phyloP scores from a whole-genome alignment of 2,113 vertebrate genomes.

The Protomyctophum bolini region DNA sequence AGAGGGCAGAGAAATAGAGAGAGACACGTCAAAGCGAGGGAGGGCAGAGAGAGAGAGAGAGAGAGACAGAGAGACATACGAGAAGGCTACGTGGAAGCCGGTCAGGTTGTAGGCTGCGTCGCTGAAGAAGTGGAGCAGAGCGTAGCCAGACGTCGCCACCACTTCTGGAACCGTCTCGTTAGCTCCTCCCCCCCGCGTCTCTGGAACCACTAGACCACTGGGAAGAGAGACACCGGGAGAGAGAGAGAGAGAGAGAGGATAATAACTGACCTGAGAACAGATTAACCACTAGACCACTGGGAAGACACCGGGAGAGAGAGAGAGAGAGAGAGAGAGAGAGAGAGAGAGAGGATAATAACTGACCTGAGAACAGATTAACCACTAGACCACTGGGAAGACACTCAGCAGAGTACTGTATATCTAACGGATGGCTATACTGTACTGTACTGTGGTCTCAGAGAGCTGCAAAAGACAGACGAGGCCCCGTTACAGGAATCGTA shows the following conservation, averaged over 20 bases:
- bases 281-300: no score
- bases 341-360: background rate
- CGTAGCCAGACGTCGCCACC: constrained; percentile 91
- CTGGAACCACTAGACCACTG: constrained; percentile 92
- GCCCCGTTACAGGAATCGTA: constrained; percentile 8
- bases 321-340: background rate
- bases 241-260: background rate
- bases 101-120: constrained; percentile 96
- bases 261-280: no score
- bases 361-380: no score
- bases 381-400: no score
- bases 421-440: constrained; percentile 3
- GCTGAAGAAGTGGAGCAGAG: constrained; percentile 95
- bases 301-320: background rate
- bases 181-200: constrained; percentile 83
- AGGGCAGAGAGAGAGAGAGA: background rate
- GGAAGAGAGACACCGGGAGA: constrained; percentile 18
- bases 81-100: constrained; percentile 94
- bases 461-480: constrained; percentile 18
- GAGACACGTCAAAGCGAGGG: background rate
- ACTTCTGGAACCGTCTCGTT: constrained; percentile 95
- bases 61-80: constrained; percentile 80
- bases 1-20: background rate
- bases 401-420: background rate
- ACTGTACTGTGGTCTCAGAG: constrained; percentile 1